Evolutionary conservation across 2,888 invertebrate species (phyloP).

Genomic region (Agrochola circellaris): DNA sequence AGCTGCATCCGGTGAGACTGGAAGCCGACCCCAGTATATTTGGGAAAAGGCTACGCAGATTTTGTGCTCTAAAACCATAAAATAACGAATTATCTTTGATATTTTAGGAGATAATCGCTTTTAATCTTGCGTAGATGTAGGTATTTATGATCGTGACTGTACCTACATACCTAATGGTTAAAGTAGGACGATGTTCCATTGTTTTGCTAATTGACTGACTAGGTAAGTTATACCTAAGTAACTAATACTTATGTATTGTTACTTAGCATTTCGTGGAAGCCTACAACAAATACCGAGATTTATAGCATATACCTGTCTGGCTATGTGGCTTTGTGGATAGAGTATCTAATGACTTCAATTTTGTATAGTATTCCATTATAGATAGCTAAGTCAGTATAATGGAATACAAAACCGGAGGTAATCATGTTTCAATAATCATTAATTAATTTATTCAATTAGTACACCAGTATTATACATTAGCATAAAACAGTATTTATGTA

Average conservation of each 20-base stretch:
- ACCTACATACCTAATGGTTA: background rate
- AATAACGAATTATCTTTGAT: background rate
- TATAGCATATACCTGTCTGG: background rate
- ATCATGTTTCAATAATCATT: background rate
- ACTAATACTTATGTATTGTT: background rate
- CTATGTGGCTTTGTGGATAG: background rate
- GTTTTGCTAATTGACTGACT: background rate
- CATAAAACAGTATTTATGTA: no score
- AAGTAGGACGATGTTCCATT: background rate
- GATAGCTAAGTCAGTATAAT: background rate
- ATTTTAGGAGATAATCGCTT: background rate
- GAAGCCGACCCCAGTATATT: no score
- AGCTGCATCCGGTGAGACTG: no score
- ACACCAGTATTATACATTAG: no score
- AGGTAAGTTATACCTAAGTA: background rate
- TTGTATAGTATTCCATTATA: background rate
- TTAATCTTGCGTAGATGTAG: no score
- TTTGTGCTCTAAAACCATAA: no score
- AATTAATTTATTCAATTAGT: no score
- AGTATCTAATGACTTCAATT: background rate
- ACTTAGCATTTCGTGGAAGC: background rate
- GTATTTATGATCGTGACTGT: background rate
- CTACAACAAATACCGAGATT: background rate
- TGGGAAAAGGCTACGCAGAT: no score
- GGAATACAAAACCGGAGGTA: background rate